phyloP scores from a whole-genome alignment of 2,113 vertebrate genomes.

The Scopus umbretta region DNA sequence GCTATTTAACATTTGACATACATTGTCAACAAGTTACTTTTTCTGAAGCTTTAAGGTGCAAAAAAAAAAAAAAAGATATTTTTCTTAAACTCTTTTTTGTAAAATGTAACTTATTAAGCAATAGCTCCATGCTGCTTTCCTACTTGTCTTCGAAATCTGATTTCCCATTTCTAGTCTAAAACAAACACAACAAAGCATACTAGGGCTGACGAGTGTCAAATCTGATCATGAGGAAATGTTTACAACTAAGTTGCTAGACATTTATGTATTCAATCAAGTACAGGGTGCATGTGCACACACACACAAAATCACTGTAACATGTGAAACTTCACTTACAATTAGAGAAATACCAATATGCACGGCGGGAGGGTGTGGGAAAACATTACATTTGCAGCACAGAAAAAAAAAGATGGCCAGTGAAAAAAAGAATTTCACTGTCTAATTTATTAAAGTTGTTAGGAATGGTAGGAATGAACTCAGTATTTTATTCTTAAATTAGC shows the following conservation, averaged over 20 bases:
- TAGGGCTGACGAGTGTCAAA: neutral
- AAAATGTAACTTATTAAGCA: neutral
- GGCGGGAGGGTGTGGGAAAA: slow-evolving; percentile 11
- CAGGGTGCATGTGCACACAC: neutral
- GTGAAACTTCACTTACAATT: slow-evolving; percentile 40
- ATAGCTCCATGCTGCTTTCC: neutral
- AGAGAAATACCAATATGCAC: neutral
- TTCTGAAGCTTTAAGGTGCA: neutral
- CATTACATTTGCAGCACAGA: neutral
- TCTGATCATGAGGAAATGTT: neutral
- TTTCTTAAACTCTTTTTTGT: neutral
- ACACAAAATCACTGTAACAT: neutral
- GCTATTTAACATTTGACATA: neutral
- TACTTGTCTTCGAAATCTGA: neutral
- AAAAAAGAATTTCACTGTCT: neutral
- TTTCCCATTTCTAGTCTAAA: neutral
- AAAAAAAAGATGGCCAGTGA: neutral
- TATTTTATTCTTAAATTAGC: neutral
- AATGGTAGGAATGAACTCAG: neutral
- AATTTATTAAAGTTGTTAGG: neutral
- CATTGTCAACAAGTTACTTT: neutral
- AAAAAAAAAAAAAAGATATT: neutral
- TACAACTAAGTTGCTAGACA: neutral
- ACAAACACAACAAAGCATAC: neutral
- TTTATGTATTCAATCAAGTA: neutral